Percentiles rank a stretch among this genome's conserved stretches.
Evolutionary conservation across 2,888 invertebrate species (phyloP).

Genomic region (Exocentrus adspersus): DNA sequence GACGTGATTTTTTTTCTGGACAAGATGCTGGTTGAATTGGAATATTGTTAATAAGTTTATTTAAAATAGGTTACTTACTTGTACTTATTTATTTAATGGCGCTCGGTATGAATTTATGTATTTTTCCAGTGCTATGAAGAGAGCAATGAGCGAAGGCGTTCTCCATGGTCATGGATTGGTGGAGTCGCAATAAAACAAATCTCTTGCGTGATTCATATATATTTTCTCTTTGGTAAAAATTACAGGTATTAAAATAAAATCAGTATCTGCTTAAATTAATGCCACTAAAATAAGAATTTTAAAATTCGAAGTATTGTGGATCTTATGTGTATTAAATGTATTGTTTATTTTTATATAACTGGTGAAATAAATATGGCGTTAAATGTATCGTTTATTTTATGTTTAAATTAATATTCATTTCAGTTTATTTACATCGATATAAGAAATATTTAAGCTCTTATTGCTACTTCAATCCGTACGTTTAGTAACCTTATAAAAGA

Average conservation of each 20-base stretch:
- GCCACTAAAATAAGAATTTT: neutral
- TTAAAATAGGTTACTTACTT: no score
- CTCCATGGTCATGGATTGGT: neutral
- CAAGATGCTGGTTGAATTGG: no score
- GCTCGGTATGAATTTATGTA: no score
- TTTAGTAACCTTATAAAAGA: constrained; percentile 1
- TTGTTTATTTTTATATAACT: neutral
- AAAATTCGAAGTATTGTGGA: neutral
- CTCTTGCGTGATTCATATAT: constrained; percentile 14
- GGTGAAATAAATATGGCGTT: neutral
- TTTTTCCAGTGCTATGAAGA: constrained; percentile 38
- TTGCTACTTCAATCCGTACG: neutral
- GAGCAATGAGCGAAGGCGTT: constrained; percentile 41
- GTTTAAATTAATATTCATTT: neutral
- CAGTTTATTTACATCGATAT: no score
- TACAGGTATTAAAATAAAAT: no score
- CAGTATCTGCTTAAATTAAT: neutral
- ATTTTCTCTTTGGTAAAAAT: constrained; percentile 10
- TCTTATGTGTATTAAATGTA: neutral
- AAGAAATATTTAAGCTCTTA: no score
- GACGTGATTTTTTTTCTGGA: no score
- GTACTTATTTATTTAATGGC: no score
- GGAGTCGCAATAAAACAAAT: constrained; percentile 8
- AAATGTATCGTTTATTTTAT: no score
- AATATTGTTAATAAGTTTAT: no score